phyloP scores from a whole-genome alignment of 2,797 vertebrate species.

The Furcifer pardalis region DNA sequence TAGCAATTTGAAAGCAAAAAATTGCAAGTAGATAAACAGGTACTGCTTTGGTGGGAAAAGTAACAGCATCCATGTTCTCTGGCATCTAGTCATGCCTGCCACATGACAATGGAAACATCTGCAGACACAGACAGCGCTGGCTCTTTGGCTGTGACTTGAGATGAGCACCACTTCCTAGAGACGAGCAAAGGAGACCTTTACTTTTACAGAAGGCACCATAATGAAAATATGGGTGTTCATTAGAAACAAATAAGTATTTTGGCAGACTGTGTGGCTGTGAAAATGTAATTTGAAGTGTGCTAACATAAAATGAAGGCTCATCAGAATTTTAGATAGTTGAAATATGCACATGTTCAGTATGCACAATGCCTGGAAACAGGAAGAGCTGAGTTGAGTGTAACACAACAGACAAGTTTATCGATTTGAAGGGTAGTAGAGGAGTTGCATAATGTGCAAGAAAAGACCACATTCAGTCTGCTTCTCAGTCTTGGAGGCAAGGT shows the following conservation, averaged over 20 bases:
- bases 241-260: neutral
- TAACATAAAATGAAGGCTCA: neutral
- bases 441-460: neutral
- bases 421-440: neutral
- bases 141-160: too few relatives aligned
- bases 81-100: too few relatives aligned
- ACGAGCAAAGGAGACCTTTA: too few relatives aligned
- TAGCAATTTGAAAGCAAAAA: too few relatives aligned
- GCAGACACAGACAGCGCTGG: too few relatives aligned
- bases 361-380: too few relatives aligned
- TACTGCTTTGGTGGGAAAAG: too few relatives aligned
- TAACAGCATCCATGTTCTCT: too few relatives aligned
- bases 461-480: neutral
- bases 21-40: too few relatives aligned
- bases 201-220: neutral
- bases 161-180: too few relatives aligned
- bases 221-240: neutral
- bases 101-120: too few relatives aligned
- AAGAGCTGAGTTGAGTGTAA: neutral
- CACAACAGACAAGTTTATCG: neutral
- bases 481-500: neutral
- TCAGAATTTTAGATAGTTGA: neutral
- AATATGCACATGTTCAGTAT: neutral
- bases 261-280: too few relatives aligned
- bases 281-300: neutral